phyloP scores from a whole-genome alignment of 2,888 invertebrate species.

The Keiferia lycopersicella region DNA sequence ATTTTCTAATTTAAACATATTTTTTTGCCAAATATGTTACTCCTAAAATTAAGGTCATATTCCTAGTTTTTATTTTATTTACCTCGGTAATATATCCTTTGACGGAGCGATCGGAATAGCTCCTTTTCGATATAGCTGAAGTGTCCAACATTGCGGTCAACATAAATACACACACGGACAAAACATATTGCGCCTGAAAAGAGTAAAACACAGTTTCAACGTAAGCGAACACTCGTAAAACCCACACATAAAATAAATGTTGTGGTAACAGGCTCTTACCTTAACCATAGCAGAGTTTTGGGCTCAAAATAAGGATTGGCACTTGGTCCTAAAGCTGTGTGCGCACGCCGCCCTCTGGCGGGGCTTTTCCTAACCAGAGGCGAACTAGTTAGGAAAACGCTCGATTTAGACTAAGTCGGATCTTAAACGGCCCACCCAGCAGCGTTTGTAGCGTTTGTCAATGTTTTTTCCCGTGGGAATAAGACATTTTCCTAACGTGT shows the following conservation, averaged over 20 bases:
- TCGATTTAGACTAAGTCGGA: background rate
- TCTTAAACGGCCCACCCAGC: too few relatives aligned
- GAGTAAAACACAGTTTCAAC: conserved; percentile 38
- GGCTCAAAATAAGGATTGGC: conserved; percentile 54
- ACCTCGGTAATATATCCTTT: conserved; percentile 93
- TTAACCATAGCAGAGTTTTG: conserved; percentile 70
- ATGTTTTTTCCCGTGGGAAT: too few relatives aligned
- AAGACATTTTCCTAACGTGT: too few relatives aligned
- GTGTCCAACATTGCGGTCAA: conserved; percentile 60
- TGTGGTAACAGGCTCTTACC: conserved; percentile 49
- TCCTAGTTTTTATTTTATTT: conserved; percentile 38
- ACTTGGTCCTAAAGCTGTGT: conserved; percentile 49
- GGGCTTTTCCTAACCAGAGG: conserved; percentile 43
- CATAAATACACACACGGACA: conserved; percentile 60
- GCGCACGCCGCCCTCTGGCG: conserved; percentile 56
- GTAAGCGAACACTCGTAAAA: conserved; percentile 41
- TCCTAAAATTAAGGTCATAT: too few relatives aligned
- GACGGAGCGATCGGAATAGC: conserved; percentile 90
- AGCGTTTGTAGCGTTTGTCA: too few relatives aligned
- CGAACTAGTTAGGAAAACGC: conserved; percentile 24
- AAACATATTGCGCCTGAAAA: conserved; percentile 66
- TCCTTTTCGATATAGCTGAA: conserved; percentile 81
- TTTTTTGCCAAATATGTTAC: too few relatives aligned
- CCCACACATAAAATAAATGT: conserved; percentile 37
- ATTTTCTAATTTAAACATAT: too few relatives aligned